Evolutionary conservation across 2,113 vertebrate genomes (phyloP), one percentile per base, ranked within the genome.

Genomic region (Theristicus caerulescens): DNA sequence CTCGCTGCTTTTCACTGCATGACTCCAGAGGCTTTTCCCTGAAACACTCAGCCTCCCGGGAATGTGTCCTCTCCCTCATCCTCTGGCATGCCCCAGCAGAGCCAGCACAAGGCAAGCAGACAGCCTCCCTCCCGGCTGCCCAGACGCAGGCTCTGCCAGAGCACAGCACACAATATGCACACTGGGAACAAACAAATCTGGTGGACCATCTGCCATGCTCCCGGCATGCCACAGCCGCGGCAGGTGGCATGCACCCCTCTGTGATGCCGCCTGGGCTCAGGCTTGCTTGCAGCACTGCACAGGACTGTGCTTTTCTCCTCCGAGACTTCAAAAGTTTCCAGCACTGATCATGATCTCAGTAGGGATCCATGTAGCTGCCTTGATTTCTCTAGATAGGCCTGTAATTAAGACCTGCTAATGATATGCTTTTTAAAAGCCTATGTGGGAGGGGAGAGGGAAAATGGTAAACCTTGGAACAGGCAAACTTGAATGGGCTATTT

Each of bases 181-280:
- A 2, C 21, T 32, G 87, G 49, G 92, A 93, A 70, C 74, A 95
- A 80, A 88, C 62, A 94, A 83, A 88, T 80, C 82, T 93, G 87
- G 29, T 44, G 52, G 40, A 19, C 81, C 93, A 88, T 88, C 89
- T 96, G 91, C 73, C 0, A 0, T 47, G 59, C 59, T 86, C 61
- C 70, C 22, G 16, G 80, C 86, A 46, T 0, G 0, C 42, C 76
- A 32, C 36, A 70, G 80, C 40, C 31, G 0, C 1, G 13, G 58
- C 86, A 88, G 47, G 58, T 1, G 4, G n/a, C 52, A 38, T 2
- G 7, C 17, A 34, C 12, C 51, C 51, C 80, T 81, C 55, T 0
- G 0, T 17, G 51, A 24, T 19, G 42, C 54, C 4, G 7, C 65
- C 80, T 71, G n/a, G 26, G 61, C 78, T 86, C 46, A n/a, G 24